Base-by-base conservation (phyloP, 2,113 vertebrate species). In the Numida meleagris region DNA sequence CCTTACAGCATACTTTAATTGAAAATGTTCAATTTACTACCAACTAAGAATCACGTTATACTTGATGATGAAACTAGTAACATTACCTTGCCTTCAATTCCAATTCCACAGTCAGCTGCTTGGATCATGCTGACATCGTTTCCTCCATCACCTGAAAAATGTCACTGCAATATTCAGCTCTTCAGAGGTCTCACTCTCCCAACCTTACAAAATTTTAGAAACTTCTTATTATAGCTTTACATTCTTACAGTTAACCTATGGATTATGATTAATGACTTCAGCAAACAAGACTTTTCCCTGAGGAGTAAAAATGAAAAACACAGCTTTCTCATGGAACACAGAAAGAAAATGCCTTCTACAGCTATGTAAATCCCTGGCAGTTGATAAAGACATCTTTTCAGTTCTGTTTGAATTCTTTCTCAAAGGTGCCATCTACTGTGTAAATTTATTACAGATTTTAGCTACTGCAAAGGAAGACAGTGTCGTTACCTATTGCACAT, bases 101-200 rank as follows among this genome's bases (percentile, higher is more conserved):
- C 99, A 96, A 98, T 98, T 65, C 99, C 99, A 71, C 98, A 98
- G 97, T 99, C 98, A 58, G 98, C 99, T 24, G 99, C 99, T 95
- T 99, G 99, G 97, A 99, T 99, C 99, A 99, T 99, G 97, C 99
- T 99, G 89, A 99, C 99, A 50, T 99, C 99, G 38, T 99, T 99
- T 76, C 99, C 99, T 79, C 99, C 99, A 24, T 99, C 99, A 94
- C 99, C 99, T 99, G 96, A 42, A 96, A 92, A 93, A 92, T 12
- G 42, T 25, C 33, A 77, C n/a, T 63, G 43, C 51, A 92, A 94
- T 45, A 71, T 76, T 86, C 20, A 90, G 77, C 38, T 65, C 50
- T 67, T 85, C 70, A 83, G 29, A 65, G 12, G 14, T 62, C 68
- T 78, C 48, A 50, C 18, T 55, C 61, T 59, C 27, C 38, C 50